phyloP scores from a whole-genome alignment of 2,113 vertebrate species.

The Narcine bancroftii region DNA sequence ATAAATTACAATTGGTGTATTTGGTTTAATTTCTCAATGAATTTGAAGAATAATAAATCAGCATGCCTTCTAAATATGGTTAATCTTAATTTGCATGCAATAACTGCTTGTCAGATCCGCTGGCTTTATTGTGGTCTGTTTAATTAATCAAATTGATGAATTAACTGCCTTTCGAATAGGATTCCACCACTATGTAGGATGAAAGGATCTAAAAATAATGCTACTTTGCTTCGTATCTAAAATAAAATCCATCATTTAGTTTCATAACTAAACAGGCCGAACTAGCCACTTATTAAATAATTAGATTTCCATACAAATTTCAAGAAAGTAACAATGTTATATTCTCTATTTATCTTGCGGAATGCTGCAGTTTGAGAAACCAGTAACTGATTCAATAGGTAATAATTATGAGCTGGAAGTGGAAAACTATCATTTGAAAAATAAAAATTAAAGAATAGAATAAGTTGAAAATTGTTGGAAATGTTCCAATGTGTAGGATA shows the following conservation, averaged over 20 bases:
- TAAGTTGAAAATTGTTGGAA: no score
- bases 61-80: background rate
- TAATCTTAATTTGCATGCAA: background rate
- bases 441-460: background rate
- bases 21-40: background rate
- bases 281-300: background rate
- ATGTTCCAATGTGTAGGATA: no score
- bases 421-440: background rate
- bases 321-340: background rate
- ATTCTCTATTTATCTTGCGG: background rate
- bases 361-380: background rate
- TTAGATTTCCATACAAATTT: background rate
- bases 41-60: background rate
- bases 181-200: background rate
- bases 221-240: background rate
- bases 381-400: background rate
- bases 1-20: constrained; percentile 27
- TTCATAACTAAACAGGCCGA: background rate
- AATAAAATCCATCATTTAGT: background rate
- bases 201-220: background rate
- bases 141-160: background rate
- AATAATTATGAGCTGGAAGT: background rate
- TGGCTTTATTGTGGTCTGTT: background rate
- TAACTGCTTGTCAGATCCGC: background rate
- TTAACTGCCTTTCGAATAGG: background rate